phyloP scores from a whole-genome alignment of 2,888 invertebrate species.

The Acrobasis consociella region DNA sequence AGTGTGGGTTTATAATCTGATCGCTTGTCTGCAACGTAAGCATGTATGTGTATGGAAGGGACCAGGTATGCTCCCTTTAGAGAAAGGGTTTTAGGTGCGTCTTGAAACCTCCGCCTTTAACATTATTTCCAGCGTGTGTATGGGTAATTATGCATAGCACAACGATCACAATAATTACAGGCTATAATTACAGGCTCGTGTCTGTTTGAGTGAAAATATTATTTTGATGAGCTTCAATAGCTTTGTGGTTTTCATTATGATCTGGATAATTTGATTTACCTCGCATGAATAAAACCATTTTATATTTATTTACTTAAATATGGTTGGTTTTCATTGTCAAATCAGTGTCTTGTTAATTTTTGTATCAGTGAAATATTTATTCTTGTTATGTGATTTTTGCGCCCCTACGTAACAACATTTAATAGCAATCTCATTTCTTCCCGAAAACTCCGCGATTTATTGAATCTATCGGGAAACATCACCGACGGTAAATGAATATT shows the following conservation, averaged over 20 bases:
- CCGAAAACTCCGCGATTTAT: slow-evolving; percentile 52
- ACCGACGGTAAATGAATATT: slow-evolving; percentile 18
- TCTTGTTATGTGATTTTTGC: neutral
- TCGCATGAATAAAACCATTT: slow-evolving; percentile 1
- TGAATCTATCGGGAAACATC: slow-evolving; percentile 55
- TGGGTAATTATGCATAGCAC: slow-evolving; percentile 62
- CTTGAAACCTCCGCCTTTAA: slow-evolving; percentile 56
- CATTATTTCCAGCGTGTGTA: slow-evolving; percentile 66
- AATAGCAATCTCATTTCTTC: slow-evolving; percentile 38
- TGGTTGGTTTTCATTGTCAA: no score
- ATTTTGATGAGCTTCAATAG: slow-evolving; percentile 37
- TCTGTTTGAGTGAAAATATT: slow-evolving; percentile 34
- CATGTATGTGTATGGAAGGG: slow-evolving; percentile 36
- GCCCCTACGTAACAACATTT: neutral
- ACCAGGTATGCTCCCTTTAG: slow-evolving; percentile 32
- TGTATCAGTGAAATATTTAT: neutral
- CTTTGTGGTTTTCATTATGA: slow-evolving; percentile 8
- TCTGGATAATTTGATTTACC: neutral
- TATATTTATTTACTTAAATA: neutral
- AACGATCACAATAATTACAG: slow-evolving; percentile 53
- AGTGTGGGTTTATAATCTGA: slow-evolving; percentile 51
- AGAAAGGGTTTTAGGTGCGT: slow-evolving; percentile 47
- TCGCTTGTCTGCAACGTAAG: slow-evolving; percentile 39
- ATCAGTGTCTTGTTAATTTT: neutral
- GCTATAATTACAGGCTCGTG: no score